Base-by-base conservation (phyloP, 2,797 vertebrate genomes). In the Calcarius lapponicus region DNA sequence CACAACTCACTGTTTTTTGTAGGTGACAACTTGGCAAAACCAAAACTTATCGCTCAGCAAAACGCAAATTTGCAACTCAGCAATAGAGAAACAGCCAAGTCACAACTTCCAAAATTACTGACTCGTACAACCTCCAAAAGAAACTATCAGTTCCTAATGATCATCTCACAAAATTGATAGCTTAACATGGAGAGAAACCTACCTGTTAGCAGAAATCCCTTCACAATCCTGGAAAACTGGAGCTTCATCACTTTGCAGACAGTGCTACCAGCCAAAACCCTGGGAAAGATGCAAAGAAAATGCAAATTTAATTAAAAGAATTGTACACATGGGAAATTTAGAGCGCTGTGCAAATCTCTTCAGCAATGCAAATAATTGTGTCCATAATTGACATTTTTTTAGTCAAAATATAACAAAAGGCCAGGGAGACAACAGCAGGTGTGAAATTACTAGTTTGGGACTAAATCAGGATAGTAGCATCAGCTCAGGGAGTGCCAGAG, bases 231-330 rank as follows among this genome's bases (percentile, higher is more conserved):
- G 38, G 8, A 50, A 57, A 70, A 36, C 79, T 3, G 17, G 43
- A 73, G 24, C 36, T 81, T 45, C 32, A 26, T 48, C 47, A 24
- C 50, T 81, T 47, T 47, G 48, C 70, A 72, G 43, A 58, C 8
- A n/a, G 6, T n/a, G 12, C 13, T 54, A 75, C 24, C 21, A 66
- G 71, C 25, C 31, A 86, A 56, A 90, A 71, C 3, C n/a, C 29
- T 56, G 36, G 56, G 47, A 90, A 92, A 92, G 2, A 2, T 11
- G 54, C 40, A 90, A 72, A 28, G 11, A 75, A 90, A 78, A 88
- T 34, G 73, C n/a, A 92, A 89, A 92, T 79, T 81, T 81, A 92
- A 92, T 91, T 86, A 66, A 83, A 91, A 84, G 40, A 73, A 84
- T 31, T 71, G 53, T 51, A 57, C 83, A 66, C 64, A 17, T 0